Evolutionary conservation across 2,113 vertebrate species (phyloP).

Genomic region (Dromas ardeola): DNA sequence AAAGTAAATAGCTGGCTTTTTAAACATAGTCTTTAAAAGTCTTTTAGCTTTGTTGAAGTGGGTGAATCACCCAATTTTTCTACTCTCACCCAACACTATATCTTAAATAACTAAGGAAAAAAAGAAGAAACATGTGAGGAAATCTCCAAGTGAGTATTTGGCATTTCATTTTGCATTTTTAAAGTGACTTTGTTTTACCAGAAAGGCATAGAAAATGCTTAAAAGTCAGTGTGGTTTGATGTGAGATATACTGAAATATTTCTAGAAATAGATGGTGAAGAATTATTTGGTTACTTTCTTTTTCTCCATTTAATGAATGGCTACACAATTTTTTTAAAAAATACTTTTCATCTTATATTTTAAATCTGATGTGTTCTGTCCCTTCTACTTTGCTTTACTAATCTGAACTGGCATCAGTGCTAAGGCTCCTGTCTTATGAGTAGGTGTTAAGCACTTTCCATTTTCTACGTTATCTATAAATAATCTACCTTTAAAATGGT

Average conservation of each 20-base stretch:
- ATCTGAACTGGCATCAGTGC: neutral
- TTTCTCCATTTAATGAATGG: neutral
- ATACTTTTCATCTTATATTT: neutral
- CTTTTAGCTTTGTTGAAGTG: neutral
- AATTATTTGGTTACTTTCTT: neutral
- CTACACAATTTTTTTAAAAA: neutral
- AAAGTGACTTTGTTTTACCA: neutral
- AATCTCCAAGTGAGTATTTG: neutral
- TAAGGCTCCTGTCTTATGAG: neutral
- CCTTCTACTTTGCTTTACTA: neutral
- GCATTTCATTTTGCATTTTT: neutral
- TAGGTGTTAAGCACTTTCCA: neutral
- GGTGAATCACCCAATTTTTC: neutral
- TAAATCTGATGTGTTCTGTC: neutral
- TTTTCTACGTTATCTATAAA: neutral
- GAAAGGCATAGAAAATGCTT: neutral
- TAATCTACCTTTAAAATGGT: neutral
- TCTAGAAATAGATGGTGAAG: neutral
- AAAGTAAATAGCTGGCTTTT: neutral
- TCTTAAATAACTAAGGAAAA: neutral
- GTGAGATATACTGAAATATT: neutral
- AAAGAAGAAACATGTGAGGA: neutral
- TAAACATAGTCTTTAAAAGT: neutral
- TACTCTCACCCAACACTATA: neutral
- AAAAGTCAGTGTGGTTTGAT: neutral